phyloP scores from a whole-genome alignment of 2,888 invertebrate genomes.

The Glyphotaelius pellucidus region DNA sequence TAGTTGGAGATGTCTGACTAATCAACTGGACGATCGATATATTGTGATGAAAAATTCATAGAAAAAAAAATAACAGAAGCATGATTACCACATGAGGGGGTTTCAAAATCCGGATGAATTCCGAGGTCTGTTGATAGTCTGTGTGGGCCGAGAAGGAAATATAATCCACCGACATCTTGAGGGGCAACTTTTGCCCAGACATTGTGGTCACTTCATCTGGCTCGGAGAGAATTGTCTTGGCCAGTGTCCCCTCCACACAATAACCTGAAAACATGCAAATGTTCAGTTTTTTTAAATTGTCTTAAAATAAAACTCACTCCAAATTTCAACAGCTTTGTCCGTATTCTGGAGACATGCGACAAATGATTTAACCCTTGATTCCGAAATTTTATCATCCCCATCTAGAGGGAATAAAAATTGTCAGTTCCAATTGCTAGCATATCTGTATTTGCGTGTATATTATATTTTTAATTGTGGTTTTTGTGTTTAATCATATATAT shows the following conservation, averaged over 20 bases:
- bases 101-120: conserved; percentile 95
- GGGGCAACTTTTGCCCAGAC: conserved; percentile 95
- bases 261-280: conserved; percentile 77
- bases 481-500: too few species aligned
- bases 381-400: too few species aligned
- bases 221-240: conserved; percentile 96
- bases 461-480: too few species aligned
- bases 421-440: too few species aligned
- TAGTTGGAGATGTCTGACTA: too few species aligned
- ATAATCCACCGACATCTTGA: conserved; percentile 99
- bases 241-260: conserved; percentile 93
- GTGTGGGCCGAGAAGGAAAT: conserved; percentile 99
- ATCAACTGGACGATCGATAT: too few species aligned
- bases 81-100: conserved; percentile 93
- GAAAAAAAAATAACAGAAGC: too few species aligned
- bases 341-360: too few species aligned
- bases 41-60: neutral
- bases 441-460: too few species aligned
- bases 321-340: neutral
- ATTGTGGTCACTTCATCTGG: conserved; percentile 98
- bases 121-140: conserved; percentile 97
- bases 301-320: neutral
- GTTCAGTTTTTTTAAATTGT: neutral
- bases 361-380: too few species aligned
- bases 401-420: too few species aligned